Conservation (phyloP, 2,888 invertebrate genomes). For the Chloromyia formosa region DNA sequence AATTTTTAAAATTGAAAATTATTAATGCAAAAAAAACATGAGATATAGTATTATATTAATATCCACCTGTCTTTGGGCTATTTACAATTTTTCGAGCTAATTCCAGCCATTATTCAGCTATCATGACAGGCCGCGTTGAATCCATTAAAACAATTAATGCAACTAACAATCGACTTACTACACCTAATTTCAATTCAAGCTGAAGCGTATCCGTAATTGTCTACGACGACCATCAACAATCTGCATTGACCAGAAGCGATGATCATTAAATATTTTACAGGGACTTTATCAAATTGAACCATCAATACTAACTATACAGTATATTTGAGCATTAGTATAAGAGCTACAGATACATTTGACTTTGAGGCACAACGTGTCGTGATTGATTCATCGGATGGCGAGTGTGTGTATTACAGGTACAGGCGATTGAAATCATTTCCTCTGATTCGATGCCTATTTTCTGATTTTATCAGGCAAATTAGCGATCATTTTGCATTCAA, state of each 20-base stretch:
- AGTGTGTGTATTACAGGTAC: background rate
- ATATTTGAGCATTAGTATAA: background rate
- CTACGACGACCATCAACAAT: background rate
- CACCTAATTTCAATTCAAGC: too few species aligned
- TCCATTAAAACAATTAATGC: background rate
- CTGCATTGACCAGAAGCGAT: background rate
- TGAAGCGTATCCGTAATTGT: background rate
- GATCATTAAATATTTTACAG: constrained; percentile 8
- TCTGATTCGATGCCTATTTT: constrained; percentile 19
- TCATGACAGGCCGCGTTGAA: background rate
- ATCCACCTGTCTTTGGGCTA: too few species aligned
- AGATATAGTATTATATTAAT: too few species aligned
- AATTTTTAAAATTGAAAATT: too few species aligned
- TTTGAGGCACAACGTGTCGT: background rate
- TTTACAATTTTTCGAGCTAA: too few species aligned
- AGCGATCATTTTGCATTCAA: constrained; percentile 28
- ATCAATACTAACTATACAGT: constrained; percentile 7
- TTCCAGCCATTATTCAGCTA: too few species aligned
- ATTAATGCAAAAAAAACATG: too few species aligned
- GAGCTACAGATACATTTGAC: background rate
- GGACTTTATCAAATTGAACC: constrained; percentile 18
- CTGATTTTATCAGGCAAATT: constrained; percentile 37
- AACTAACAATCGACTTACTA: background rate
- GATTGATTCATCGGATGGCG: constrained; percentile 3
- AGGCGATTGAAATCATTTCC: constrained; percentile 14